Conservation (phyloP, 1,140 invertebrate species). For the Xylocopa sonorina region DNA sequence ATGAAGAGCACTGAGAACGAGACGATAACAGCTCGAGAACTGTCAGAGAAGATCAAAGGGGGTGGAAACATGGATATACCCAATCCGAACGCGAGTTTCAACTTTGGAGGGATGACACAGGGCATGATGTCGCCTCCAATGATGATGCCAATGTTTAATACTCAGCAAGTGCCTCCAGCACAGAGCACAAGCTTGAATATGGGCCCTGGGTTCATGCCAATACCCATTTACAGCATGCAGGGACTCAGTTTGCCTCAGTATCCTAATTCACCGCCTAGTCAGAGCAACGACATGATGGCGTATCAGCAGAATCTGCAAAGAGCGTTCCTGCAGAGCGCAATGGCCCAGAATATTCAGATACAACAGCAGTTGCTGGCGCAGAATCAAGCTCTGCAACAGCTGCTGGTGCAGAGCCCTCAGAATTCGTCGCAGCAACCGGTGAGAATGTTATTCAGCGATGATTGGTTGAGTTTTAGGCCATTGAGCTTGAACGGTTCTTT, state of each 20-base stretch:
- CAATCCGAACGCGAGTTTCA: constrained; percentile 83
- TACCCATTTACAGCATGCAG: constrained; percentile 87
- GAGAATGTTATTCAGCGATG: constrained; percentile 41
- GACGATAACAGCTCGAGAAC: constrained; percentile 59
- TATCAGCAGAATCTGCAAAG: constrained; percentile 93
- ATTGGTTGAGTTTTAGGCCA: too few species aligned
- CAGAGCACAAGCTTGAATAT: constrained; percentile 77
- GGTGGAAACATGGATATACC: constrained; percentile 90
- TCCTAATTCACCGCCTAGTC: constrained; percentile 81
- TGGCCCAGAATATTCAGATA: constrained; percentile 97
- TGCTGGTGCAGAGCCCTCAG: constrained; percentile 86
- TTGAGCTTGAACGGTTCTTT: too few species aligned
- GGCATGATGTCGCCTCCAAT: constrained; percentile 85
- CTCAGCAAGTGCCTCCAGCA: constrained; percentile 70
- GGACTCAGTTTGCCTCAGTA: constrained; percentile 84
- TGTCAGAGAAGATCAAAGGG: constrained; percentile 75
- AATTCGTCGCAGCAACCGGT: constrained; percentile 74
- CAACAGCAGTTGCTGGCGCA: constrained; percentile 96
- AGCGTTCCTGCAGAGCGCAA: constrained; percentile 95
- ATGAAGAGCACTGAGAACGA: not conserved
- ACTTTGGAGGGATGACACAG: constrained; percentile 83
- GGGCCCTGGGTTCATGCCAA: constrained; percentile 81
- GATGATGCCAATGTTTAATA: constrained; percentile 84
- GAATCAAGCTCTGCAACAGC: constrained; percentile 95
- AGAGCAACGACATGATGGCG: constrained; percentile 82